Percentiles rank a stretch among this genome's conserved stretches.
Conservation (phyloP, 1,140 invertebrate genomes). For the Pseudoatta argentina region DNA sequence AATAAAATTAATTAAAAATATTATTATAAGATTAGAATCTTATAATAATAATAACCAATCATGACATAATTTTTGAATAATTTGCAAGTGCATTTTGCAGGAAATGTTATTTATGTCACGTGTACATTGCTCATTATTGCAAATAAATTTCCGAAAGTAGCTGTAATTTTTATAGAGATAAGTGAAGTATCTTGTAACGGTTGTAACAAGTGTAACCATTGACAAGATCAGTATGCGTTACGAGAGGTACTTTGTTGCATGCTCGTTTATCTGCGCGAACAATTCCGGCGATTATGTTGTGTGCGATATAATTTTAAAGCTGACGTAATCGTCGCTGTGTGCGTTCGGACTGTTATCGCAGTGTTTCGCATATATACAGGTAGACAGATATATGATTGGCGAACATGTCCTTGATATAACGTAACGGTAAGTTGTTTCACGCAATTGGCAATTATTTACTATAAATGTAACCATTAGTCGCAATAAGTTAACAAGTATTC, state of each 20-base stretch:
- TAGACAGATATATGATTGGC: conserved; percentile 50
- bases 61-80: not conserved
- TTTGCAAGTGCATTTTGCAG: not conserved
- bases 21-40: too few species aligned
- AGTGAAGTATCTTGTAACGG: not conserved
- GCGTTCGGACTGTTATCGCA: conserved; percentile 64
- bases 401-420: conserved; percentile 1
- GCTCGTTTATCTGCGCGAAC: conserved; percentile 41
- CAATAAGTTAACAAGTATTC: not conserved
- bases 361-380: conserved; percentile 48
- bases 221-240: conserved; percentile 12
- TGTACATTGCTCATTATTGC: not conserved
- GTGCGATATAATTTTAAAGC: conserved; percentile 71
- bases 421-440: conserved; percentile 15
- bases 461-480: not conserved
- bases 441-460: not conserved
- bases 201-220: not conserved
- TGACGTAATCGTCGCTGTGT: conserved; percentile 68
- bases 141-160: not conserved
- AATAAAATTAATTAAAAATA: too few species aligned
- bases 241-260: conserved; percentile 1
- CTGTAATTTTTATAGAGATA: conserved; percentile 23
- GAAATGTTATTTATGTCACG: conserved; percentile 11
- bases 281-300: conserved; percentile 51
- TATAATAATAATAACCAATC: too few species aligned